Base-by-base conservation (phyloP, 2,888 invertebrate genomes). In the Notocelia uddmanniana region DNA sequence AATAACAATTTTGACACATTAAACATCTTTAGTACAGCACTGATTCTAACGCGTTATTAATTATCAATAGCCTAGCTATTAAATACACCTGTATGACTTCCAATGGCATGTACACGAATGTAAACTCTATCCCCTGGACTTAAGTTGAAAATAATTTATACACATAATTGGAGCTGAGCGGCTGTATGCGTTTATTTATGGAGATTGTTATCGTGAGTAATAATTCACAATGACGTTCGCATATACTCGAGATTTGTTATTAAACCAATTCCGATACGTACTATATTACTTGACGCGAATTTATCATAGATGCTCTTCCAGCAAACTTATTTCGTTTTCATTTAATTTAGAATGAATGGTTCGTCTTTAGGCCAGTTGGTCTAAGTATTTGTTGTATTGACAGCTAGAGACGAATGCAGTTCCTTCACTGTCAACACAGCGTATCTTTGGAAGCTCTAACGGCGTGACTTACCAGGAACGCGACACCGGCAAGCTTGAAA, bases 201-300 rank as follows among this genome's bases (percentile, higher is more conserved):
- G 62, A 73, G 70, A 75, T 75, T 74, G 70, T 73, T 74, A 75
- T 75, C 75, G 74, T 74, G 75, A 67, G 69, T 18, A 73, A 75
- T 75, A 75, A 71, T 59, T 75, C 73, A 75, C 62, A 41, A 21
- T 31, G 73, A 66, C 68, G 71, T 73, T 67, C 68, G 34, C 70
- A 73, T 64, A 48, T 48, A 59, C 54, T 57, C 58, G 18, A 69
- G 68, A 70, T 63, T 55, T 69, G 63, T 58, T 73, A 63, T 73
- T 57, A 59, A 68, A 59, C 71, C 52, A 60, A 67, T 71, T 67
- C 60, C 64, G 37, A 34, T 63, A 63, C 34, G 9, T 54, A 37
- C 37, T 37, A 21, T 21, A 21, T 21, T 50, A 50, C 37, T 64
- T 18, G 64, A 54, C 10, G 21, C 52, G 15, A 52, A 52, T 64